Base-by-base conservation (phyloP, 1,140 invertebrate genomes). In the Anadara kagoshimensis region DNA sequence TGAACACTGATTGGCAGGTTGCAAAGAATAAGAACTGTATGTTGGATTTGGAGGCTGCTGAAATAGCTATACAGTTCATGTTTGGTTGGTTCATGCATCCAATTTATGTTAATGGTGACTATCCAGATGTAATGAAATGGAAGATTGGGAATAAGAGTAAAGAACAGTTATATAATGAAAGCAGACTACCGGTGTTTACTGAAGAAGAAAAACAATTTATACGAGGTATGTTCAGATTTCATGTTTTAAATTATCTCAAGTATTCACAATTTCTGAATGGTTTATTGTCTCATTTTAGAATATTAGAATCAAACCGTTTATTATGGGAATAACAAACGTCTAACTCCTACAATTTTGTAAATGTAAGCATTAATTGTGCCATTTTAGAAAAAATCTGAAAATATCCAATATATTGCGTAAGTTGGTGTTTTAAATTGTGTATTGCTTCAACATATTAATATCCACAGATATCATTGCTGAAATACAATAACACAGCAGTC, bases 1-100 rank as follows among this genome's bases (percentile, higher is more conserved):
- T 79, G 11, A 77, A 75, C 26, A 24, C 61, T 64, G 70, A 63
- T 5, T 79, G 62, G 65, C 43, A 58, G 29, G 76, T 78, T 41
- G 77, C 84, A 14, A 72, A 73, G 45, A 41, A 67, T 14, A 53
- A 61, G 0, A 58, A 51, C 22, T 57, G 69, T 26, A 68, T 70
- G 0, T 51, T 49, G n/a, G 74, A 83, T 65, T 14, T 76, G 8
- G 70, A 61, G 10, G 81, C 84, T 5, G 49, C 75, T 1, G 76
- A 77, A 14, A 62, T 76, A 51, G 77, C 76, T 7, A 64, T 76
- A 24, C 74, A 85, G 51, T 88, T 87, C 56, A 63, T 68, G n/a
- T 51, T 75, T 20, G 87, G 86, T 7, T 86, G 84, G 86, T 87
- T 85, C 69, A 83, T 80, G 8, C 69, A 84, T 67, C 86, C 87